These are phyloP conservation scores for Caerostris extrusa DNA, from an alignment of 1,140 invertebrate species.

Conservation along the genomic window DNA sequence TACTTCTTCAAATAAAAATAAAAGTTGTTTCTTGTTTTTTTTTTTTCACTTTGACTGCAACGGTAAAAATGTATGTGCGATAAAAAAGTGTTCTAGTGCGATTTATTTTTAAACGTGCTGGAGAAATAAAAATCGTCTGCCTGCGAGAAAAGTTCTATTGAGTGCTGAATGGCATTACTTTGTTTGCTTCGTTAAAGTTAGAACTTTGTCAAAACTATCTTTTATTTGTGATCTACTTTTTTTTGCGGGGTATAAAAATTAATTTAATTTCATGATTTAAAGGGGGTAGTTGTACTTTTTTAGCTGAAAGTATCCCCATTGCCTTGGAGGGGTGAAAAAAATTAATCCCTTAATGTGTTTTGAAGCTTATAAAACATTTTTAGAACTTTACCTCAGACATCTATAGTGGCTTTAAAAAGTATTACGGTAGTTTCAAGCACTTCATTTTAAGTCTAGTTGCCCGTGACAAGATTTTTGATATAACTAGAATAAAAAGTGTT, in stretches of 20 bases:
- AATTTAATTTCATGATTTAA: slow-evolving; percentile 38
- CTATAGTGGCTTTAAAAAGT: no score
- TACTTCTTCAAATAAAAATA: neutral
- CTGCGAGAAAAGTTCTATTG: slow-evolving; percentile 20
- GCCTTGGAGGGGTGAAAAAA: neutral
- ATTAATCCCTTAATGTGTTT: no score
- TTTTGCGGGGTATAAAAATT: slow-evolving; percentile 23
- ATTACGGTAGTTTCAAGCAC: no score
- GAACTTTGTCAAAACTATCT: slow-evolving; percentile 13
- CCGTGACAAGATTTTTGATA: no score
- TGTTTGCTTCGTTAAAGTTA: slow-evolving; percentile 19
- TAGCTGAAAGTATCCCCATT: neutral
- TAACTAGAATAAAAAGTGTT: no score
- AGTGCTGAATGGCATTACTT: slow-evolving; percentile 40
- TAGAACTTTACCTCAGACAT: no score
- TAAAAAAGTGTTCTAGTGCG: neutral
- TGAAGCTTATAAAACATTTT: no score
- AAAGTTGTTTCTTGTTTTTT: neutral
- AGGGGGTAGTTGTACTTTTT: neutral
- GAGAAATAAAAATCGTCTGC: neutral
- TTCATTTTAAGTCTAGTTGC: no score
- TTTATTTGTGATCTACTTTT: slow-evolving; percentile 10
- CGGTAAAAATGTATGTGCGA: neutral
- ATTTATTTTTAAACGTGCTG: neutral
- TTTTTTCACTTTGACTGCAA: neutral